Conservation (phyloP, 2,888 invertebrate genomes). For the Rhodophaea formosa region DNA sequence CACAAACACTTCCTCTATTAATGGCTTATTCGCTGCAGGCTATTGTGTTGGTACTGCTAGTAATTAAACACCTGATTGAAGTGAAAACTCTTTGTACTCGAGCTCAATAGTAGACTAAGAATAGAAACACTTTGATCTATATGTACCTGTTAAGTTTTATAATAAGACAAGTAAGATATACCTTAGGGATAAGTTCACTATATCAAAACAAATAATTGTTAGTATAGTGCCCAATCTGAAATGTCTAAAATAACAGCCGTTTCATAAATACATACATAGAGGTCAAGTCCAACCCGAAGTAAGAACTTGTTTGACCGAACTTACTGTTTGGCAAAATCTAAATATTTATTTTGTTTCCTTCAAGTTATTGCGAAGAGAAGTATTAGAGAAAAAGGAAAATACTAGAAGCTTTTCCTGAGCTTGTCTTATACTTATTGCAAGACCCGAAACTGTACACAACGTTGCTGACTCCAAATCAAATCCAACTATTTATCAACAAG, state of each 20-base stretch:
- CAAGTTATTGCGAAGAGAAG: too few relatives aligned
- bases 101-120: not conserved
- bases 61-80: not conserved
- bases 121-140: not conserved
- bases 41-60: not conserved
- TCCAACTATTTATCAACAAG: slow-evolving; percentile 18
- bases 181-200: too few relatives aligned
- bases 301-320: too few relatives aligned
- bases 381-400: not conserved
- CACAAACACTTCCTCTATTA: not conserved
- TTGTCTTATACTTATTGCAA: not conserved
- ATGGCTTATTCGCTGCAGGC: not conserved
- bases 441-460: not conserved
- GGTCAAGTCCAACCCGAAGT: too few relatives aligned
- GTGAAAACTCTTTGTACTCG: not conserved
- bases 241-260: too few relatives aligned
- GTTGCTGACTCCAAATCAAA: slow-evolving; percentile 11
- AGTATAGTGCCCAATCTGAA: too few relatives aligned
- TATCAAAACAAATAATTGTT: too few relatives aligned
- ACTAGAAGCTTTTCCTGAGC: not conserved
- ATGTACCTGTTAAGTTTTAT: not conserved
- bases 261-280: too few relatives aligned
- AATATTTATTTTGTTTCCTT: too few relatives aligned
- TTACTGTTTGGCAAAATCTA: too few relatives aligned
- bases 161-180: too few relatives aligned